Evolutionary conservation across 2,797 vertebrate species (phyloP).

Genomic region (Vultur gryphus): DNA sequence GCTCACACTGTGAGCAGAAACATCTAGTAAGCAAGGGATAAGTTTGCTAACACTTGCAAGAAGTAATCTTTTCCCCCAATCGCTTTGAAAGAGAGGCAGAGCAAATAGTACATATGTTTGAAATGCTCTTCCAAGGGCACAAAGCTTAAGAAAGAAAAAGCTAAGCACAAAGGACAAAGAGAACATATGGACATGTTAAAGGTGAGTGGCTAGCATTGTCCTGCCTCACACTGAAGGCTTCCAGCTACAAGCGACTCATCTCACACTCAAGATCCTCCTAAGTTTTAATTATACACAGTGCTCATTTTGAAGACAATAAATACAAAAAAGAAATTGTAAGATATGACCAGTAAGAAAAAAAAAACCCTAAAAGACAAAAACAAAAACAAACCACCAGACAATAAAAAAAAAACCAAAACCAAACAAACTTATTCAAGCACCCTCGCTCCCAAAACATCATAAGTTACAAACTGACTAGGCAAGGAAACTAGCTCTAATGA

Average conservation of each 20-base stretch:
- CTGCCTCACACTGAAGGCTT: neutral
- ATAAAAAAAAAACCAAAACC: neutral
- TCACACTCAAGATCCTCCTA: neutral
- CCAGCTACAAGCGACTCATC: neutral
- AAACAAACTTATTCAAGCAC: neutral
- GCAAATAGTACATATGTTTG: neutral
- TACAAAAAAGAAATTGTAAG: neutral
- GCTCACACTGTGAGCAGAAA: neutral
- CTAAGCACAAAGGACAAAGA: neutral
- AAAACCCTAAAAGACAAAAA: neutral
- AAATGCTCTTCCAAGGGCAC: neutral
- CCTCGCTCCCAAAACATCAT: neutral
- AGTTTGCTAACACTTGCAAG: neutral
- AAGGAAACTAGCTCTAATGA: neutral
- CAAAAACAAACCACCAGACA: neutral
- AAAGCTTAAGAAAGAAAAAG: neutral
- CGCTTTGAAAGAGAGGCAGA: neutral
- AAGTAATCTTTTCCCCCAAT: neutral
- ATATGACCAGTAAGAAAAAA: neutral
- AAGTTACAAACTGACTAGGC: neutral
- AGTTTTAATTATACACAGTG: neutral
- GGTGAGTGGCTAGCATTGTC: neutral
- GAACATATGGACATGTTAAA: neutral
- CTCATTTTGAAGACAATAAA: neutral
- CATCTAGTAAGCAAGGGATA: neutral